Evolutionary conservation across 2,797 vertebrate species (phyloP), one percentile per base, ranked within the genome.

Genomic region (Takifugu rubripes): DNA sequence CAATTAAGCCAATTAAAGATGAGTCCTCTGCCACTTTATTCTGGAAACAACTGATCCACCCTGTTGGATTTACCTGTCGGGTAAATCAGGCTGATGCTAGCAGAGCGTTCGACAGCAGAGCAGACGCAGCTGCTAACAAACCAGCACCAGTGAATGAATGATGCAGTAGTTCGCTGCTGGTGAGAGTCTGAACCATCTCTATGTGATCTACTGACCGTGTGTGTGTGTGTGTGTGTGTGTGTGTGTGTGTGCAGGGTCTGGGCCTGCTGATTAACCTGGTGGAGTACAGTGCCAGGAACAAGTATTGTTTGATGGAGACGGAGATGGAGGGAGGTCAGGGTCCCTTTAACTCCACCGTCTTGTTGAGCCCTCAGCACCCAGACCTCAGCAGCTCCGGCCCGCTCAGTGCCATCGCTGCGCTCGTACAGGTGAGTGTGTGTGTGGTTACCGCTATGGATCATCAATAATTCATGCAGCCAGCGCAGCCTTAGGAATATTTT

Each of bases 201-300:
- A 21, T 21, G 21, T 21, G 21, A 21, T 21, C 21, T 21, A 21
- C 21, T 21, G 8, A 10, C 16, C 11, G 11, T 12, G 42, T 16
- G 44, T 17, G 44, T 45, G 44, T 16, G 43, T 44, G n/a, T 3
- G 14, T n/a, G 14, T 16, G 43, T 24, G 46, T 51, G 50, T 58
- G 36, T 54, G 24, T 24, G 6, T 3, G 43, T 25, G 1, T 26
- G 27, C 75, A 98, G 96, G 96, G 96, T 74, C 91, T 98, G 79
- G 96, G 96, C 66, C 88, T 99, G 64, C 87, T 99, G 51, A 98
- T 98, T 74, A 99, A 99, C 86, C 90, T 99, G 46, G 97, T 99
- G 59, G 96, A 99, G 56, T 98, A 98, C 79, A 99, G 97, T 54
- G 94, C 97, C 74, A 92, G 95, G 75, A 98, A 99, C 80, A 83